A percentile compares a stretch with the other conserved stretches of the same genome.
Evolutionary conservation across 2,797 vertebrate genomes (phyloP).

Genomic region (Xenops minutus): DNA sequence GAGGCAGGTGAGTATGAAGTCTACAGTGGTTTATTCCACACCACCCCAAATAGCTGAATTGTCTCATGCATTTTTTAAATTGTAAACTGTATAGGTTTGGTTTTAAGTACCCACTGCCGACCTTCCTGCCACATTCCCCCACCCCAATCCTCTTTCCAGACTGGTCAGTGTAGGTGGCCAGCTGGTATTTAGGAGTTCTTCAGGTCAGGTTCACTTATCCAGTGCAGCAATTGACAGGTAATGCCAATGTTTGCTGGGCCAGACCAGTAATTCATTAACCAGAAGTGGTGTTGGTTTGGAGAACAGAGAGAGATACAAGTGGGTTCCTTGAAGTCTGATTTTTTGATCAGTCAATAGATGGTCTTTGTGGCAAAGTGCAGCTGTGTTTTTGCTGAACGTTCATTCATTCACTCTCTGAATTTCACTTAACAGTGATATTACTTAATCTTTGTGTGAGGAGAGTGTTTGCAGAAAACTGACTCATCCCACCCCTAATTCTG

Average conservation of each 20-base stretch:
- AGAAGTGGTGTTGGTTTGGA: not conserved
- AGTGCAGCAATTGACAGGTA: not conserved
- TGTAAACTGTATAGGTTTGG: not conserved
- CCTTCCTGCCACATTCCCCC: not conserved
- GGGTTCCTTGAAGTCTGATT: not conserved
- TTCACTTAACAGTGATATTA: not conserved
- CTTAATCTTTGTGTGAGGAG: not conserved
- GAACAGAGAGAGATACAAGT: not conserved
- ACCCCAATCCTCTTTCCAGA: not conserved
- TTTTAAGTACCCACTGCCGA: not conserved
- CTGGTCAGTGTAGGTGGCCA: not conserved
- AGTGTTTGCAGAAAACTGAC: not conserved
- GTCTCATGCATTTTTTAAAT: not conserved
- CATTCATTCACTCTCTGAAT: not conserved
- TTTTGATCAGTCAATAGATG: not conserved
- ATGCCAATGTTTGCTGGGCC: no score
- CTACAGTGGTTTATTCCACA: not conserved
- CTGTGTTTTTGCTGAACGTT: not conserved
- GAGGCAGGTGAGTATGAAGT: slow-evolving; percentile 89
- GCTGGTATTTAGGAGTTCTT: not conserved
- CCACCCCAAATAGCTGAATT: not conserved
- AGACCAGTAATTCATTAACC: not conserved
- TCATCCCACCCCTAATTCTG: not conserved
- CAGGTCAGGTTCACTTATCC: not conserved
- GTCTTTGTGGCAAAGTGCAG: not conserved